Evolutionary conservation across 35 echinoderm and acorn worm species (phyloP), one percentile per base, ranked within the genome.

Genomic region (Amphiura filiformis): DNA sequence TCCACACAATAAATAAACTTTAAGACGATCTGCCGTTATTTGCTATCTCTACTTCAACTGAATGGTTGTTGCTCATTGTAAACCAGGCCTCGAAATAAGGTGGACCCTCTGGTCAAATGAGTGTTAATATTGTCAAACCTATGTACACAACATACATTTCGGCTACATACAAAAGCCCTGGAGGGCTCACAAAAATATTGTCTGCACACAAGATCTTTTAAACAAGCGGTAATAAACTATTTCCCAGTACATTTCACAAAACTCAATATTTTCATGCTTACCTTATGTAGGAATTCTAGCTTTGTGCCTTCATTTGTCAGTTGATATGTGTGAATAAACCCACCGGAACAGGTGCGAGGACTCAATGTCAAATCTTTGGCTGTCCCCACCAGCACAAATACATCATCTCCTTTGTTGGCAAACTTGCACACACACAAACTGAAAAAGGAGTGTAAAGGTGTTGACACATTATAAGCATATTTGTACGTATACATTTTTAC

Each of bases 211-310:
- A n/a, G n/a, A n/a, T n/a, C n/a, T n/a, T n/a, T n/a, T n/a, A n/a
- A n/a, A n/a, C n/a, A n/a, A n/a, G n/a, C n/a, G 0, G 57, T 23
- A 30, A 30, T 20, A 65, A 30, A 65, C 31, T 65, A 65, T 65
- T 65, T 30, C 57, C 20, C 31, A 65, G 57, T 65, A 75, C 26
- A 26, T 30, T 75, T 30, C 65, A 75, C 65, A 12, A 2, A 26
- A 75, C n/a, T 75, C 33, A 0, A n/a, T n/a, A n/a, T n/a, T n/a
- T n/a, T 7, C 15, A 42, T 38, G 57, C 33, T 39, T 61, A 96
- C 96, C 92, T 98, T 98, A 81, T 98, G 96, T 75, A 98, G 32
- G 26, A 98, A 77, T 32, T 98, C 92, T 12, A 98, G 89, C 35
- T 97, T 92, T 22, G 44, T 79, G 35, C 92, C 96, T 13, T 98